These are phyloP conservation scores for Jordanella pulchra DNA, from an alignment of 2,797 vertebrate genomes.

Conservation along the genomic window DNA sequence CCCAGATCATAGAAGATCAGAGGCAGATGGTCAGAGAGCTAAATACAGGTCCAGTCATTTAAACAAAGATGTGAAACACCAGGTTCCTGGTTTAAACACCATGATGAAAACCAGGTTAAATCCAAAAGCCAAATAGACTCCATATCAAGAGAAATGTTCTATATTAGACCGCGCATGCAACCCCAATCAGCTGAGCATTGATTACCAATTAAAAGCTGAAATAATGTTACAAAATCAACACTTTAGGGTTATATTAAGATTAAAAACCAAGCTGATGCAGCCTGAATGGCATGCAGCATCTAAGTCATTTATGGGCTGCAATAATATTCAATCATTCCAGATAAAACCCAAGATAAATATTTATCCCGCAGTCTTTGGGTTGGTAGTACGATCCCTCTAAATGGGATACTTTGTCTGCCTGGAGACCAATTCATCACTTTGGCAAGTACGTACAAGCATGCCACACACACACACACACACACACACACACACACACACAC, in stretches of 20 bases:
- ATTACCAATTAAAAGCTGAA: neutral
- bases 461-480: slow-evolving; percentile 8
- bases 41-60: neutral
- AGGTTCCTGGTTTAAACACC: neutral
- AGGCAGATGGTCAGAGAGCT: neutral
- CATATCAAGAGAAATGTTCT: neutral
- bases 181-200: neutral
- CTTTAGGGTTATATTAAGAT: slow-evolving; percentile 3
- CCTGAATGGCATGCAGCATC: slow-evolving; percentile 24
- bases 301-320: slow-evolving; percentile 35
- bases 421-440: slow-evolving; percentile 57
- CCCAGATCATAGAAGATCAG: neutral
- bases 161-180: neutral
- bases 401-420: slow-evolving; percentile 38
- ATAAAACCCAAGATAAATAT: slow-evolving; percentile 58
- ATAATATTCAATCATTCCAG: slow-evolving; percentile 54
- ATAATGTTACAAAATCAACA: neutral
- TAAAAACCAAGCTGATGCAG: slow-evolving; percentile 14
- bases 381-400: slow-evolving; percentile 35
- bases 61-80: slow-evolving; percentile 1
- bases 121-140: neutral
- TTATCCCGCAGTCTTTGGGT: slow-evolving; percentile 40
- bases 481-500: slow-evolving; percentile 10
- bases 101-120: slow-evolving; percentile 9
- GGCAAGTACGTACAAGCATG: slow-evolving; percentile 24